phyloP scores from a whole-genome alignment of 2,113 vertebrate species.

The Muntiacus reevesi region DNA sequence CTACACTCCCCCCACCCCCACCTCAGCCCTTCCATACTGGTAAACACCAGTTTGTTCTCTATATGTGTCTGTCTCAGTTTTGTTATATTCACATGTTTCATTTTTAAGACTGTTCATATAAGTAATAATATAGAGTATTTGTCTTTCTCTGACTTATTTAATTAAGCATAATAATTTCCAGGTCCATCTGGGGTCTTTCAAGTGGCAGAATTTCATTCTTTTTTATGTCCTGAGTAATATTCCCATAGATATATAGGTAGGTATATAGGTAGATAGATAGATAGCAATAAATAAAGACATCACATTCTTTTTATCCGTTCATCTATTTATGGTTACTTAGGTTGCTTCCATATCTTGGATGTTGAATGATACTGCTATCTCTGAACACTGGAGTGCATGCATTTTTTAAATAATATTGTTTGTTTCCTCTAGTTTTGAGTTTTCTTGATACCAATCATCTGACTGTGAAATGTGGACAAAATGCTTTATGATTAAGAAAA shows the following conservation, averaged over 20 bases:
- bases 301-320: neutral
- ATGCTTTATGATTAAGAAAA: neutral
- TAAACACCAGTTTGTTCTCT: neutral
- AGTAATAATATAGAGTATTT: neutral
- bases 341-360: neutral
- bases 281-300: neutral
- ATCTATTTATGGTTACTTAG: neutral
- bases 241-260: neutral
- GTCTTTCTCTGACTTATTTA: neutral
- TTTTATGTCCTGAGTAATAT: neutral
- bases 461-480: no score
- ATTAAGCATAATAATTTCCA: neutral
- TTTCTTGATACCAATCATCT: neutral
- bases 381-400: neutral
- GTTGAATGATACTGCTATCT: accelerated
- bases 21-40: neutral
- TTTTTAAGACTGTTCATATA: neutral
- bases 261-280: neutral
- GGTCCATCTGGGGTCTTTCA: neutral
- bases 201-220: neutral
- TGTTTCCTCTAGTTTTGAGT: neutral
- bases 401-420: neutral
- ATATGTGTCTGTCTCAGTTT: neutral
- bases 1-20: accelerated
- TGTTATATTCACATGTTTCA: neutral